Conservation (phyloP, 2,888 invertebrate species). For the Agrotis segetum region DNA sequence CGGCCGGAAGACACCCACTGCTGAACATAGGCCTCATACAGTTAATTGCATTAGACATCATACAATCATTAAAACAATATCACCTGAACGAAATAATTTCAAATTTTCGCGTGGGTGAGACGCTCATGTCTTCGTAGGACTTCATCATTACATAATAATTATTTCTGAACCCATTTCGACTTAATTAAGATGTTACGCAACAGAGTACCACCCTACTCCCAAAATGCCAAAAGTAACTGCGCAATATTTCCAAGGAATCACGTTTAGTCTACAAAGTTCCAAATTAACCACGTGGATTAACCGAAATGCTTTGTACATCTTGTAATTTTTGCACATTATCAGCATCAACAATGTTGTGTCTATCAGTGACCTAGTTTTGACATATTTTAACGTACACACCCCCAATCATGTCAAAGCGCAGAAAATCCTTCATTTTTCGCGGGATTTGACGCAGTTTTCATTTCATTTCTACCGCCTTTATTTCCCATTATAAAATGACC, state of each 20-base stretch:
- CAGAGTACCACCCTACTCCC: background rate
- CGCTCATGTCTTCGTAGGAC: background rate
- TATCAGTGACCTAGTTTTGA: slow-evolving; percentile 27
- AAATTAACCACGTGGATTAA: background rate
- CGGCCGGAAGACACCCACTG: no score
- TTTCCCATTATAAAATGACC: slow-evolving; percentile 20
- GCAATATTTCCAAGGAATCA: slow-evolving; percentile 4
- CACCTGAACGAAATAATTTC: background rate
- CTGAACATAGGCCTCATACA: no score
- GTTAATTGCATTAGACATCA: background rate
- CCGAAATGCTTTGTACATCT: slow-evolving; percentile 1
- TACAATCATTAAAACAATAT: background rate
- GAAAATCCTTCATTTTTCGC: background rate
- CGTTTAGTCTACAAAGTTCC: background rate
- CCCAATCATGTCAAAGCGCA: background rate
- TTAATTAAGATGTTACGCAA: background rate
- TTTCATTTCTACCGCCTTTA: background rate
- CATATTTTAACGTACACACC: slow-evolving; percentile 9
- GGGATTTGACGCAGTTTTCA: background rate
- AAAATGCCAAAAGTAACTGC: background rate
- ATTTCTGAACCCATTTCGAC: background rate
- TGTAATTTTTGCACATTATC: background rate
- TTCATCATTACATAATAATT: slow-evolving; percentile 7
- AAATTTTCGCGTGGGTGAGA: background rate
- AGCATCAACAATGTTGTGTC: background rate